Evolutionary conservation across 2,113 vertebrate genomes (phyloP).

Genomic region (Eptesicus fuscus): DNA sequence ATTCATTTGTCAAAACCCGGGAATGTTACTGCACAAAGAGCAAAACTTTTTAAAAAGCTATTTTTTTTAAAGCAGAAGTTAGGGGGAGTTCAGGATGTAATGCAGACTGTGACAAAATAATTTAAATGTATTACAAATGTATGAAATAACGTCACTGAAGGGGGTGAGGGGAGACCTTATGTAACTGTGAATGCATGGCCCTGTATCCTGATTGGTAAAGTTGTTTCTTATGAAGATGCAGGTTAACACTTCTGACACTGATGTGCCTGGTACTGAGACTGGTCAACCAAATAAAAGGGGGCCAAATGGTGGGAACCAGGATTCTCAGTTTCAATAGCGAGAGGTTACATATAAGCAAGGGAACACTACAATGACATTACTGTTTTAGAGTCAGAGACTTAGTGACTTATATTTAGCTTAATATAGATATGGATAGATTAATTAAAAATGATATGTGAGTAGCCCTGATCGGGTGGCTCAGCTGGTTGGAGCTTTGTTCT

Average conservation of each 20-base stretch:
- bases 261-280: neutral
- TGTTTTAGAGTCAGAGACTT: neutral
- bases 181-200: neutral
- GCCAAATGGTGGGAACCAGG: too few relatives aligned
- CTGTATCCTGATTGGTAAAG: neutral
- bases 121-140: neutral
- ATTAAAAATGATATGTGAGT: neutral
- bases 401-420: neutral
- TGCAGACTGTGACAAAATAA: neutral
- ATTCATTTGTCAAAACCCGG: neutral
- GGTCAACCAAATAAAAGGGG: neutral
- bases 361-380: neutral
- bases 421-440: neutral
- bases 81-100: neutral
- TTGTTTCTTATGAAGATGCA: neutral
- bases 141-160: neutral
- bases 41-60: neutral
- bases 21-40: neutral
- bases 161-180: neutral
- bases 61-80: neutral
- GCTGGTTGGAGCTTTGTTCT: neutral
- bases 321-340: neutral
- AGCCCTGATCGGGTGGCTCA: neutral
- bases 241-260: neutral
- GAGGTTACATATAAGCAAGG: neutral